A percentile compares a stretch with the other conserved stretches of the same genome.
Evolutionary conservation across 2,797 vertebrate species (phyloP).

Genomic region (Acrocephalus scirpaceus): DNA sequence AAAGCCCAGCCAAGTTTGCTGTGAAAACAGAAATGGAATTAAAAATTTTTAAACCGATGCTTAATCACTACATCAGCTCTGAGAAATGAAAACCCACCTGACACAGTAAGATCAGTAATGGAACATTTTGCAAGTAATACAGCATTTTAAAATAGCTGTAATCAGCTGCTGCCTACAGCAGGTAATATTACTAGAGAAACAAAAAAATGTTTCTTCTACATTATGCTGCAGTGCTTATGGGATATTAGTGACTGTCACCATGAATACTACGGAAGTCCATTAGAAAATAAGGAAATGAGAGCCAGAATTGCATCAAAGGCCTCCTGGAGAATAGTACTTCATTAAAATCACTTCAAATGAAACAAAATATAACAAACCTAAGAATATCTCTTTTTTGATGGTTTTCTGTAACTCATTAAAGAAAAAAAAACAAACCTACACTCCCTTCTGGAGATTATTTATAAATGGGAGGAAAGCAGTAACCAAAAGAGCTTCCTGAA

Average conservation of each 20-base stretch:
- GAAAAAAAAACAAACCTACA: neutral
- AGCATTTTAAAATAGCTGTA: neutral
- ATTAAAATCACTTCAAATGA: neutral
- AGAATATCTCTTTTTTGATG: neutral
- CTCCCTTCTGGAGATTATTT: neutral
- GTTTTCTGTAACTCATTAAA: neutral
- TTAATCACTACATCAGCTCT: neutral
- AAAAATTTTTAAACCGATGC: neutral
- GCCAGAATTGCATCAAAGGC: neutral
- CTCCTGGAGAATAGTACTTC: neutral
- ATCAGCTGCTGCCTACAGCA: neutral
- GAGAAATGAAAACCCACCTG: neutral
- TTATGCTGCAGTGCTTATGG: neutral
- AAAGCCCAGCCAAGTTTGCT: neutral
- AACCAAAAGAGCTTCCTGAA: neutral
- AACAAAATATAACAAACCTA: neutral
- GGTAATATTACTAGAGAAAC: neutral
- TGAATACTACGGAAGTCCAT: neutral
- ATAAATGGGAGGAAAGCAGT: slow-evolving; percentile 4
- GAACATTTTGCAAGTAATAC: neutral
- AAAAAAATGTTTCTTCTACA: neutral
- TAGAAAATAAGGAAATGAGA: slow-evolving; percentile 7
- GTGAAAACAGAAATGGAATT: neutral
- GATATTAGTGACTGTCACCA: neutral
- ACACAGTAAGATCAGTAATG: neutral